Evolutionary conservation across 2,113 vertebrate genomes (phyloP), one percentile per base, ranked within the genome.

Genomic region (Gavialis gangeticus): DNA sequence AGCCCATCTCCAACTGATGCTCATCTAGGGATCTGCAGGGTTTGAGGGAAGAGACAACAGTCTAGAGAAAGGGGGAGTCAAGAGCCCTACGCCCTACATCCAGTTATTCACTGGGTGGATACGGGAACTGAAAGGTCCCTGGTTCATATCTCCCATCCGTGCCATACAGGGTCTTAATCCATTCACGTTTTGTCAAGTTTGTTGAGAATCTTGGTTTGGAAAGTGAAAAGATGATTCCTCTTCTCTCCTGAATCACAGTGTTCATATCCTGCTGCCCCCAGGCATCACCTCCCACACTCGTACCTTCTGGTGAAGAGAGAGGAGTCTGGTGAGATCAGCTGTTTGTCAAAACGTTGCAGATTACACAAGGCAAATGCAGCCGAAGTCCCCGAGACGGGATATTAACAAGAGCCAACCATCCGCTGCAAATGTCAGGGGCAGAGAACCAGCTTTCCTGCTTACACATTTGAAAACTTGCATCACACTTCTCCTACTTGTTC

Each of bases 311-410:
- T 63, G 73, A 67, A 27, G 84, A 58, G 25, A 75, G 59, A 76
- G 5, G 67, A 76, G 85, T 62, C 34, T 5, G 67, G 3, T 1
- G 77, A 27, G 24, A 28, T 62, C 22, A 69, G 75, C 63, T 6
- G 0, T 0, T 6, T 4, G 12, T 64, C 63, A 55, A 16, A 14
- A 25, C 24, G 24, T 73, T 62, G 62, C 85, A 34, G 34, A 3
- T 58, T 17, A 34, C 0, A 0, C 27, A 19, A 18, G 0, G 12
- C 12, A 63, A 0, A 1, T 30, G 78, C 34, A 25, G 46, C 62
- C 59, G 30, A 34, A 46, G 37, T 24, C 30, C 21, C 10, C 14
- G 34, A 71, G 34, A 34, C 12, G 30, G 57, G 34, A 25, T 34
- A 79, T 25, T 59, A 57, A 18, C 37, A 18, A 62, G 11, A 88